These are phyloP conservation scores for Tokudaia tokunoshimensis DNA, from an alignment of 2,797 vertebrate genomes.

Conservation along the genomic window DNA sequence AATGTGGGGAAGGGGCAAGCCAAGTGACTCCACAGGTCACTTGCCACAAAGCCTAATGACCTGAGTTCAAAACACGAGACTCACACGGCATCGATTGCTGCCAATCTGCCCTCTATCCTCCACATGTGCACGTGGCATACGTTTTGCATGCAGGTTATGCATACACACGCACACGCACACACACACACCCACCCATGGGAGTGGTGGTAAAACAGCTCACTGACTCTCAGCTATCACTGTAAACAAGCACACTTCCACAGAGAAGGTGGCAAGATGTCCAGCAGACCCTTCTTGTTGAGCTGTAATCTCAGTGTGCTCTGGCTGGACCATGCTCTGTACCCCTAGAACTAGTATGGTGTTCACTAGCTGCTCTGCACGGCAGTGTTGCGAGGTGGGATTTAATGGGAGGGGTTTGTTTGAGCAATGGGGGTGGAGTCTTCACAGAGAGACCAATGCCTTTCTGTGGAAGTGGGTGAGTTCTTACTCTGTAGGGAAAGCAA, in stretches of 20 bases:
- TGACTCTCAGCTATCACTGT: background rate
- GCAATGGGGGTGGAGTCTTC: background rate
- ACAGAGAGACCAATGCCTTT: background rate
- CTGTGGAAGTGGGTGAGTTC: background rate
- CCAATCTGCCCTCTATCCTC: background rate
- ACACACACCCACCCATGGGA: background rate
- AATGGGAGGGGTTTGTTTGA: background rate
- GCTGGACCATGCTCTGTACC: background rate
- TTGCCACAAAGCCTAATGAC: background rate
- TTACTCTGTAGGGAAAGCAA: background rate
- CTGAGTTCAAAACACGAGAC: background rate
- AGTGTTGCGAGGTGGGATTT: background rate
- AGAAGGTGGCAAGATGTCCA: background rate
- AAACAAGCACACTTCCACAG: background rate
- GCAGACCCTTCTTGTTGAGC: background rate
- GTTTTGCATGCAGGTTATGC: background rate
- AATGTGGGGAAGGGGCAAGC: background rate
- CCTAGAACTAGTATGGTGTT: background rate
- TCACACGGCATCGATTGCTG: fast-evolving
- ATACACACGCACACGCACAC: background rate
- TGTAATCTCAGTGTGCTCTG: background rate
- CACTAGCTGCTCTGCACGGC: background rate
- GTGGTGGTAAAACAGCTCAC: background rate
- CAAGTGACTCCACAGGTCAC: background rate
- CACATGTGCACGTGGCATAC: too few species aligned